A percentile compares a stretch with the other conserved stretches of the same genome.
These are phyloP conservation scores for Caerostris darwini DNA, from an alignment of 1,140 invertebrate genomes.

Conservation along the genomic window DNA sequence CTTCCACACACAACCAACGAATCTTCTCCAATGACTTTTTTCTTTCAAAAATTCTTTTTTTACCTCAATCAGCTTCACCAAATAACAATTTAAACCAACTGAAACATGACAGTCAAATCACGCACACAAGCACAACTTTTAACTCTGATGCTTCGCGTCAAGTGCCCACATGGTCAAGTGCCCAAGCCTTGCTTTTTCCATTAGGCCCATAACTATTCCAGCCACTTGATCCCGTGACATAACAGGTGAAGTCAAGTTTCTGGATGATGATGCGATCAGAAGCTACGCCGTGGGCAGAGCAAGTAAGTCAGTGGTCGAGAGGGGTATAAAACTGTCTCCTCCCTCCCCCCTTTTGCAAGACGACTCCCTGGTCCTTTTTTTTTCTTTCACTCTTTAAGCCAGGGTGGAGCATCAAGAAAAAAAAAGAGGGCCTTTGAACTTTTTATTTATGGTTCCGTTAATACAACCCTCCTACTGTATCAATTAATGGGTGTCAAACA, in stretches of 20 bases:
- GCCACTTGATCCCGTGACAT: constrained; percentile 60
- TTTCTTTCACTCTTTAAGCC: neutral
- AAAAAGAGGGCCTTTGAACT: constrained; percentile 29
- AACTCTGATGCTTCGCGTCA: neutral
- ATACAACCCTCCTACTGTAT: neutral
- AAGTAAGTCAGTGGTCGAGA: neutral
- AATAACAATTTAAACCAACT: no score
- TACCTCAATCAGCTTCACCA: no score
- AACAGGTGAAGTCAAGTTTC: constrained; percentile 49
- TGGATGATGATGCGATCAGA: neutral
- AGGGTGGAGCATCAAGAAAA: constrained; percentile 8
- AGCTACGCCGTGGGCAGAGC: constrained; percentile 50
- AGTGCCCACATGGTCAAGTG: neutral
- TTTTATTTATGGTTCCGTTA: neutral
- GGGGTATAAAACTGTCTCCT: neutral
- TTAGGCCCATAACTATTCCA: neutral
- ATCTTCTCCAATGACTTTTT: no score
- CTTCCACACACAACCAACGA: no score
- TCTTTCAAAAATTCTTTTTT: no score
- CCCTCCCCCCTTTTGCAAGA: neutral
- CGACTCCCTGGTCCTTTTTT: neutral
- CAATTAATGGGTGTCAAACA: constrained; percentile 28
- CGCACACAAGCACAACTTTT: no score
- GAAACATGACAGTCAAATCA: no score
- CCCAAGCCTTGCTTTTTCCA: neutral